A percentile compares a stretch with the other conserved stretches of the same genome.
Conservation (phyloP, 2,888 invertebrate species). For the Drosophila helvetica region DNA sequence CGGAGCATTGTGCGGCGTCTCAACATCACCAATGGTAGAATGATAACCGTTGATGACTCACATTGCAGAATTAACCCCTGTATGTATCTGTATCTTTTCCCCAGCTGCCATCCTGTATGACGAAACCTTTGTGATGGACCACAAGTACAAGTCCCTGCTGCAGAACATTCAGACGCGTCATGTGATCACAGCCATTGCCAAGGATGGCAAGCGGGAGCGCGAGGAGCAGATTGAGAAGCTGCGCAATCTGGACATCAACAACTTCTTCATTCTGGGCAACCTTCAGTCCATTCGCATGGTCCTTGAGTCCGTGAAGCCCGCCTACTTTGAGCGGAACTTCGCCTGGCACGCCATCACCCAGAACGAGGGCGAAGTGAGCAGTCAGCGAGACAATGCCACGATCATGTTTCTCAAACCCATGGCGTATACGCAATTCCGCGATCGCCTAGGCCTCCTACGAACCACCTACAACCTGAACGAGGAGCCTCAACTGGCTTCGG, state of each 20-base stretch:
- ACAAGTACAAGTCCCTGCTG: conserved; percentile 95
- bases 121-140: conserved; percentile 94
- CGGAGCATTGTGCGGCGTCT: conserved; percentile 91
- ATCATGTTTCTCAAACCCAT: conserved; percentile 90
- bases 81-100: not conserved
- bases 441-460: conserved; percentile 88
- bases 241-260: conserved; percentile 93
- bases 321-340: conserved; percentile 92
- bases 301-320: conserved; percentile 88
- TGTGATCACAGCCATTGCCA: conserved; percentile 89
- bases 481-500: conserved; percentile 90
- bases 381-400: conserved; percentile 90
- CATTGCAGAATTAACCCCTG: too few relatives aligned
- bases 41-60: not conserved
- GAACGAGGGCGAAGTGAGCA: conserved; percentile 89
- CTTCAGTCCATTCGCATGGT: conserved; percentile 88
- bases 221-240: conserved; percentile 89
- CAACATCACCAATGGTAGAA: conserved; percentile 91
- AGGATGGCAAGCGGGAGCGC: conserved; percentile 85
- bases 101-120: conserved; percentile 94
- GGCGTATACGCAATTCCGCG: conserved; percentile 88
- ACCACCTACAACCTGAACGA: conserved; percentile 89
- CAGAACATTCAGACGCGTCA: conserved; percentile 96
- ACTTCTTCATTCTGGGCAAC: conserved; percentile 93
- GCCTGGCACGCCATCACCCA: conserved; percentile 94